phyloP scores from a whole-genome alignment of 2,113 vertebrate species.

The Thalassarche chlororhynchos region DNA sequence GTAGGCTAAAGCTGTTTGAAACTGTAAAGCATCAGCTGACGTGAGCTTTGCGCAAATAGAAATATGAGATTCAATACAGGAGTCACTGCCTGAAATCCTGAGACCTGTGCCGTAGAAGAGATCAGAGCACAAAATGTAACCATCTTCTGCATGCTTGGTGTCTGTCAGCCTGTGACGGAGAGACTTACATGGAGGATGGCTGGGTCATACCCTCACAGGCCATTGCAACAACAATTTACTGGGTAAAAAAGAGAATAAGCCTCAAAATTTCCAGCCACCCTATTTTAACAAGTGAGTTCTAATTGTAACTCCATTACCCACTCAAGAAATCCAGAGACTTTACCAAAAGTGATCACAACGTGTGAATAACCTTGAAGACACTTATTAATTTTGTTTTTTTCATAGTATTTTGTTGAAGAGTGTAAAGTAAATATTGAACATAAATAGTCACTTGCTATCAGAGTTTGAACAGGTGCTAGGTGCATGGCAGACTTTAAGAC shows the following conservation, averaged over 20 bases:
- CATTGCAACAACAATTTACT: neutral
- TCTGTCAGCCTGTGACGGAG: neutral
- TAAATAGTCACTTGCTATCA: conserved; percentile 50
- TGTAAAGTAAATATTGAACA: conserved; percentile 62
- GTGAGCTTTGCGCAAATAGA: neutral
- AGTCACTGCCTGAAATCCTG: neutral
- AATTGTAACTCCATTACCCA: neutral
- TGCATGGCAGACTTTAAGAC: conserved; percentile 1
- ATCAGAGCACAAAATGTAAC: neutral
- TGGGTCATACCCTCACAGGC: neutral
- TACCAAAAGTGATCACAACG: neutral
- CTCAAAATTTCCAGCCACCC: neutral
- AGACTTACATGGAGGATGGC: neutral
- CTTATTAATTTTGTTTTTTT: neutral
- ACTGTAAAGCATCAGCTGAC: neutral
- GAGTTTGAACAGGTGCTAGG: conserved; percentile 78
- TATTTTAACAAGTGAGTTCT: neutral
- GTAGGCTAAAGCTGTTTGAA: neutral
- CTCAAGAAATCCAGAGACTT: neutral
- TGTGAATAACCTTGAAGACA: neutral
- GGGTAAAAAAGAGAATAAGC: neutral
- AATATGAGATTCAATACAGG: neutral
- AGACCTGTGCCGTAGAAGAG: neutral
- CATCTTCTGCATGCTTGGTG: neutral
- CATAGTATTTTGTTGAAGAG: conserved; percentile 37